phyloP scores from a whole-genome alignment of 2,797 vertebrate genomes.

The Coilia nasus region DNA sequence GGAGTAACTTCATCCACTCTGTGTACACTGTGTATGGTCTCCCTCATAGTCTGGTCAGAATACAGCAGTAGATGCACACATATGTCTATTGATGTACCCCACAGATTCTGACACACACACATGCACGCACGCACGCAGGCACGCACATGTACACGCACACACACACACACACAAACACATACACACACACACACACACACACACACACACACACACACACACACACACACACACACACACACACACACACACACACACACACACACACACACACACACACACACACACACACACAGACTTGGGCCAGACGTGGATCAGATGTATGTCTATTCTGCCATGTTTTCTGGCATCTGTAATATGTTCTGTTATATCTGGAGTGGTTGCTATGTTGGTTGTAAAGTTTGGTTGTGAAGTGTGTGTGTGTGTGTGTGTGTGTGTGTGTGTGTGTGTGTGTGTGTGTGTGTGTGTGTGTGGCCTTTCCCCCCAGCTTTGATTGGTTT shows the following conservation, averaged over 20 bases:
- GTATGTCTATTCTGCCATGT: neutral
- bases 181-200: slow-evolving; percentile 15
- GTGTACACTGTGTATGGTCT: too few relatives aligned
- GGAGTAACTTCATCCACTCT: too few relatives aligned
- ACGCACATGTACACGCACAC: neutral
- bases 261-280: slow-evolving; percentile 15
- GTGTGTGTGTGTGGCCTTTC: too few relatives aligned
- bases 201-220: neutral
- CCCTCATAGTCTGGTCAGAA: too few relatives aligned
- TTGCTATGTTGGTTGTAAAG: neutral
- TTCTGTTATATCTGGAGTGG: neutral
- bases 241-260: neutral
- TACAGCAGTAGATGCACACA: too few relatives aligned
- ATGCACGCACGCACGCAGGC: neutral
- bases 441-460: too few relatives aligned
- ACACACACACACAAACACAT: neutral
- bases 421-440: too few relatives aligned
- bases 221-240: neutral
- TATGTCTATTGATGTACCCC: too few relatives aligned
- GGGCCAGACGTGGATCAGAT: neutral
- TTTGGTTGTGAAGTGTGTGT: too few relatives aligned
- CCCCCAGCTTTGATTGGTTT: neutral
- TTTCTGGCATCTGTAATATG: neutral
- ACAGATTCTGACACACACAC: neutral
- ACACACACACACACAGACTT: neutral